A percentile compares a stretch with the other conserved stretches of the same genome.
These are phyloP conservation scores for Porites evermanni DNA, from an alignment of 92 coral and sea anemone genomes.

Conservation along the genomic window DNA sequence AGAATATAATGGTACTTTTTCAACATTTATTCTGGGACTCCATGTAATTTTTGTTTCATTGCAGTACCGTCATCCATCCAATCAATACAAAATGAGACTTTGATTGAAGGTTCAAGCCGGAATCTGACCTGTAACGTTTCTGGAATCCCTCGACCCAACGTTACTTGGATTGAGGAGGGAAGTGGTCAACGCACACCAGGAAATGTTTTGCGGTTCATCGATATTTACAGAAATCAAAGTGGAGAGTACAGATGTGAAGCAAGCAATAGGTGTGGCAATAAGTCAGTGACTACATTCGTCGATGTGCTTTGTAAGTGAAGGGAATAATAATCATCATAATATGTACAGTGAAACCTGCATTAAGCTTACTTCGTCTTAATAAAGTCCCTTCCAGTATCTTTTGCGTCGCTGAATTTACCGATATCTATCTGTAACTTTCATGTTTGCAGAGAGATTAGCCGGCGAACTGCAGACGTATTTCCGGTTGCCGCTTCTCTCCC, in stretches of 20 bases:
- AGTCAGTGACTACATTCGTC: neutral
- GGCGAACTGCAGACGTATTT: too few relatives aligned
- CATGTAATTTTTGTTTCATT: too few relatives aligned
- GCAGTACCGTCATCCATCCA: neutral
- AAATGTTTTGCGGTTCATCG: neutral
- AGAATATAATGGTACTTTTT: too few relatives aligned
- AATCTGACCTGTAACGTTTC: neutral
- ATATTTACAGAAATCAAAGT: neutral
- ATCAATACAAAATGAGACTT: neutral
- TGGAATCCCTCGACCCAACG: neutral
- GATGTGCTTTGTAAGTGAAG: neutral
- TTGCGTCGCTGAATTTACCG: too few relatives aligned
- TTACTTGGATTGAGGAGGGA: slow-evolving; percentile 1
- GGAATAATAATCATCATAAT: too few relatives aligned
- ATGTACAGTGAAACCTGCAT: too few relatives aligned
- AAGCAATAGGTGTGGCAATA: slow-evolving; percentile 9
- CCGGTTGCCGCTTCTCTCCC: too few relatives aligned
- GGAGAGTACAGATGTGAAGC: slow-evolving; percentile 44
- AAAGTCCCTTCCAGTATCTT: too few relatives aligned
- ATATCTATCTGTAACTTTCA: too few relatives aligned
- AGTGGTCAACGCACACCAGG: neutral
- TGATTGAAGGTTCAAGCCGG: neutral
- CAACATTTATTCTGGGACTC: too few relatives aligned
- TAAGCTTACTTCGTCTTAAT: too few relatives aligned
- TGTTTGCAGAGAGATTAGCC: too few relatives aligned